Evolutionary conservation across 2,113 vertebrate species (phyloP).

Genomic region (Ceuthmochares aereus): DNA sequence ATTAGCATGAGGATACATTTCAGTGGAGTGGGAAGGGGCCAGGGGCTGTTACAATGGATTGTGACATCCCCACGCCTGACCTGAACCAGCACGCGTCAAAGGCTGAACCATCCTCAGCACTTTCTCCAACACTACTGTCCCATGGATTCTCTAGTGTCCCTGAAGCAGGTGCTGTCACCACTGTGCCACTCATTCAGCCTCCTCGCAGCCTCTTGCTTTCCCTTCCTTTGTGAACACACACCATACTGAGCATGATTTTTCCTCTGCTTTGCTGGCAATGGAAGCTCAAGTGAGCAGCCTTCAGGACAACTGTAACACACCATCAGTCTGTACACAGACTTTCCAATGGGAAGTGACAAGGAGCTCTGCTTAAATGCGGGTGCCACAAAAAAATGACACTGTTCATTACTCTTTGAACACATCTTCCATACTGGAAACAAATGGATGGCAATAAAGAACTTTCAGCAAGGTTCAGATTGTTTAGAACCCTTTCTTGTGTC

Average conservation of each 20-base stretch:
- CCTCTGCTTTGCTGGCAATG: neutral
- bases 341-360: neutral
- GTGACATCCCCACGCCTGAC: rapidly evolving
- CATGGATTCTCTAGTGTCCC: neutral
- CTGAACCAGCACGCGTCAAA: neutral
- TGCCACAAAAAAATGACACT: neutral
- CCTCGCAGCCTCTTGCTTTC: neutral
- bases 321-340: rapidly evolving
- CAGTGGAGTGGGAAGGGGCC: neutral
- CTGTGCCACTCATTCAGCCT: neutral
- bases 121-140: rapidly evolving
- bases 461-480: neutral
- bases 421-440: neutral
- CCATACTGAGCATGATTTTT: neutral
- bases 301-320: rapidly evolving
- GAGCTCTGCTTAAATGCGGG: neutral
- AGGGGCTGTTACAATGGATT: neutral
- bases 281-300: neutral
- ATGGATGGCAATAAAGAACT: neutral
- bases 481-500: neutral
- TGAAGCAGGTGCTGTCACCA: neutral
- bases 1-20: neutral
- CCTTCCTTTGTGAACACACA: neutral
- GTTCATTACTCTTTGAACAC: neutral
- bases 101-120: neutral